Base-by-base conservation (phyloP, 2,113 vertebrate genomes). In the Psettodes erumei region DNA sequence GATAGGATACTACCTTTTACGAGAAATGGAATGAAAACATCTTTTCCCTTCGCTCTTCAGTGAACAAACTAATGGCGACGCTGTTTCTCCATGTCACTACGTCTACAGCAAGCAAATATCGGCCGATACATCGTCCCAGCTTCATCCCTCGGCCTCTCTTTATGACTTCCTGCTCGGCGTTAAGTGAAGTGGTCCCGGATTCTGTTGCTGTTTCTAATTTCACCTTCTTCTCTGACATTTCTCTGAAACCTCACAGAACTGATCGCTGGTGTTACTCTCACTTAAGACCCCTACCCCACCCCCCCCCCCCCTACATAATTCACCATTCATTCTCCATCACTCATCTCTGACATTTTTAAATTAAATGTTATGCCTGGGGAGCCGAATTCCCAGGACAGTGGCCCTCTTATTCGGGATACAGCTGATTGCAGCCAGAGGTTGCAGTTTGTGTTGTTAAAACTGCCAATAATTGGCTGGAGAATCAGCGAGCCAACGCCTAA, bases 261-360 rank as follows among this genome's bases (percentile, higher is more conserved):
- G 77, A 88, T 82, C 19, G 48, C 79, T 25, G 43, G 61, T 76
- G 51, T 85, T 71, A 66, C 77, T 67, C 40, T 37, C 73, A 74
- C 61, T 63, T 71, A n/a, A n/a, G n/a, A n/a, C n/a, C n/a, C n/a
- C n/a, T n/a, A n/a, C n/a, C n/a, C n/a, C n/a, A n/a, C n/a, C 75
- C 67, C 45, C 71, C 58, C 21, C 18, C 59, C 60, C 40, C 68
- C 47, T 54, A 62, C 71, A 75, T 70, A 71, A 86, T 77, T 69
- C 69, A 53, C 69, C 64, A 71, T 82, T 77, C 76, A 82, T 80
- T 82, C 80, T 88, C 73, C 82, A 83, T 89, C 86, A 91, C 83
- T 90, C 87, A 87, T 86, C 82, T 88, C 81, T 89, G 89, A 88
- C 87, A 83, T 75, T 89, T 90, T 90, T 87, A 84, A 88, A 88